Conservation (phyloP, 2,797 vertebrate species). For the Cyprinella venusta region DNA sequence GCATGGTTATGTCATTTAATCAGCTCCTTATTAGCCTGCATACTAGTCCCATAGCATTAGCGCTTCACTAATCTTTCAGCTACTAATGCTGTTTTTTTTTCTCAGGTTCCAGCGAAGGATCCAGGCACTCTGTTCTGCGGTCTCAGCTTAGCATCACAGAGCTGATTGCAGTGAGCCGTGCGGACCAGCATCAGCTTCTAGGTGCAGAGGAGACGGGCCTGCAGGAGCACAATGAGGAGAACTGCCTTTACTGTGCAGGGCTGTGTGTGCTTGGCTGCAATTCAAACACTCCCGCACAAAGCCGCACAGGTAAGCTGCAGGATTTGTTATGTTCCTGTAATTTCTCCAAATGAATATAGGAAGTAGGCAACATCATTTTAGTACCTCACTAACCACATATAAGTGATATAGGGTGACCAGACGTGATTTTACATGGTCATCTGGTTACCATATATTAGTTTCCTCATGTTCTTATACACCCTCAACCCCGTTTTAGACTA, state of each 20-base stretch:
- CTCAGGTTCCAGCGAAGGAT: conserved; percentile 79
- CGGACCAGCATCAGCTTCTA: conserved; percentile 84
- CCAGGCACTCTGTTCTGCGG: conserved; percentile 84
- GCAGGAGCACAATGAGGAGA: conserved; percentile 95
- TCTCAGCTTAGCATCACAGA: conserved; percentile 97
- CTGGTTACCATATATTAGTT: neutral
- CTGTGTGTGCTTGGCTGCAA: conserved; percentile 87
- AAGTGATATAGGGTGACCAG: neutral
- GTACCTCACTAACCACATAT: neutral
- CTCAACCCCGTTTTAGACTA: conserved; percentile 78
- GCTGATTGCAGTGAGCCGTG: conserved; percentile 92
- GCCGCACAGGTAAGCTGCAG: conserved; percentile 81
- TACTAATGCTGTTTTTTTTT: neutral
- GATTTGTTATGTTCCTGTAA: neutral
- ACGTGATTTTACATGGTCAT: neutral
- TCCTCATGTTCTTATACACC: neutral
- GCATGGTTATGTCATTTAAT: neutral
- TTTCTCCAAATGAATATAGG: neutral
- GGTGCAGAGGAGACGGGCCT: conserved; percentile 93
- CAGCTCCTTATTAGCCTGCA: too few relatives aligned
- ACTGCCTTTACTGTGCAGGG: conserved; percentile 96
- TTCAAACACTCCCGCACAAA: conserved; percentile 83
- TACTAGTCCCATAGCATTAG: neutral
- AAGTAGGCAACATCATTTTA: neutral
- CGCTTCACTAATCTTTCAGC: neutral